A percentile compares a stretch with the other conserved stretches of the same genome.
Conservation (phyloP, 2,797 vertebrate species). For the Mareca penelope region DNA sequence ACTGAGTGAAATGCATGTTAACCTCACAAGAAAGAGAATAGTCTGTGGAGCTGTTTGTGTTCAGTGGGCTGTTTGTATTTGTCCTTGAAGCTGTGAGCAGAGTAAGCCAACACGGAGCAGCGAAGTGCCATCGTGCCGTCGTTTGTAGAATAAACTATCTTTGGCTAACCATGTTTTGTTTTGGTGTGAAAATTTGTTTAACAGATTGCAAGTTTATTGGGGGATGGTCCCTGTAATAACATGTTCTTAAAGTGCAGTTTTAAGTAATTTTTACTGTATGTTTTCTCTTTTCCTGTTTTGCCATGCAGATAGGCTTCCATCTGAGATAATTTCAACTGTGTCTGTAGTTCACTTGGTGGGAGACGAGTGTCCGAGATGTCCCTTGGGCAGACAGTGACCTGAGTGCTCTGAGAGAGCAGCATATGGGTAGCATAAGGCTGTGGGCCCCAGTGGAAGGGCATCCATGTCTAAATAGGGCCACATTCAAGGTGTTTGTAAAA, state of each 20-base stretch:
- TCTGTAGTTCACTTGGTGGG: neutral
- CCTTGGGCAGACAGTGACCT: neutral
- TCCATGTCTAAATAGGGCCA: neutral
- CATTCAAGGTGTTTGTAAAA: neutral
- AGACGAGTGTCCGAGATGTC: neutral
- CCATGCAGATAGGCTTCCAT: neutral
- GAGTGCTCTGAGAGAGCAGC: neutral
- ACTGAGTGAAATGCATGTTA: neutral
- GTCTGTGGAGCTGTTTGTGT: neutral
- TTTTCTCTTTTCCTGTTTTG: neutral
- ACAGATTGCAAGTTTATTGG: neutral
- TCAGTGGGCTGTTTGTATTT: neutral
- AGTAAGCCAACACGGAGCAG: neutral
- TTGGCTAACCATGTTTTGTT: neutral
- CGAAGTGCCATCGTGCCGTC: neutral
- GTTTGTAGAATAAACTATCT: neutral
- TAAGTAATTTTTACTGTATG: neutral
- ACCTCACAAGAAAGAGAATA: neutral
- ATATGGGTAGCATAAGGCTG: rapidly evolving
- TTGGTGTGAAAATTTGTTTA: neutral
- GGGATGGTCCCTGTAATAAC: neutral
- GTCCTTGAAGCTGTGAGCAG: neutral
- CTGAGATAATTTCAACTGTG: neutral
- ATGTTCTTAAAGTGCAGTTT: neutral
- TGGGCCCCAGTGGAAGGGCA: neutral